A percentile compares a stretch with the other conserved stretches of the same genome.
Conservation (phyloP, 1,140 invertebrate species). For the Aphis gossypii region DNA sequence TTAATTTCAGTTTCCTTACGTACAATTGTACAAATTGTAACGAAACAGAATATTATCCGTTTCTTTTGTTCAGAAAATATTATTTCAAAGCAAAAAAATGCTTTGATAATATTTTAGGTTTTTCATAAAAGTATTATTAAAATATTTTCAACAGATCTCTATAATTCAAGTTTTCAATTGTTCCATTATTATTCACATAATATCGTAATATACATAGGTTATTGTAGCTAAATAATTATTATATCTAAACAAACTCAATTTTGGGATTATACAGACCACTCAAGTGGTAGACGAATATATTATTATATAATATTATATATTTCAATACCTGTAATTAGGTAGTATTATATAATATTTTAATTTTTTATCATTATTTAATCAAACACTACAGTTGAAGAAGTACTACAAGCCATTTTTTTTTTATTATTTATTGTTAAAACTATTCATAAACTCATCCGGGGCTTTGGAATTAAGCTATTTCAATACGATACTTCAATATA, state of each 20-base stretch:
- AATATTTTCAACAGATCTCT: background rate
- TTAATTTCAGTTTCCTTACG: background rate
- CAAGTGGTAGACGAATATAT: background rate
- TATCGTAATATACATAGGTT: background rate
- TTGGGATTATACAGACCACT: background rate
- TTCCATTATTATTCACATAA: background rate
- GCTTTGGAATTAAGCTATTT: background rate
- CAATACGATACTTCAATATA: background rate
- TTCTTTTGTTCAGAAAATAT: background rate
- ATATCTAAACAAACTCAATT: background rate
- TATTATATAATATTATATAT: background rate
- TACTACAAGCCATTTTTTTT: background rate
- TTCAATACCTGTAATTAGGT: background rate
- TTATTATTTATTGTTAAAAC: background rate
- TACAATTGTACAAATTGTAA: background rate
- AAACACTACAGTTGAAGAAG: background rate
- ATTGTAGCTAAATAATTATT: background rate
- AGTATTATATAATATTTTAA: background rate
- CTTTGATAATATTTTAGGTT: background rate
- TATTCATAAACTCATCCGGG: background rate
- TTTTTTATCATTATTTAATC: background rate
- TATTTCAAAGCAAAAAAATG: background rate
- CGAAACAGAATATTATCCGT: background rate
- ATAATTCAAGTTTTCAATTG: background rate
- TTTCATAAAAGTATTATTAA: slow-evolving; percentile 20